phyloP scores from a whole-genome alignment of 2,113 vertebrate genomes.

The Perognathus longimembris region DNA sequence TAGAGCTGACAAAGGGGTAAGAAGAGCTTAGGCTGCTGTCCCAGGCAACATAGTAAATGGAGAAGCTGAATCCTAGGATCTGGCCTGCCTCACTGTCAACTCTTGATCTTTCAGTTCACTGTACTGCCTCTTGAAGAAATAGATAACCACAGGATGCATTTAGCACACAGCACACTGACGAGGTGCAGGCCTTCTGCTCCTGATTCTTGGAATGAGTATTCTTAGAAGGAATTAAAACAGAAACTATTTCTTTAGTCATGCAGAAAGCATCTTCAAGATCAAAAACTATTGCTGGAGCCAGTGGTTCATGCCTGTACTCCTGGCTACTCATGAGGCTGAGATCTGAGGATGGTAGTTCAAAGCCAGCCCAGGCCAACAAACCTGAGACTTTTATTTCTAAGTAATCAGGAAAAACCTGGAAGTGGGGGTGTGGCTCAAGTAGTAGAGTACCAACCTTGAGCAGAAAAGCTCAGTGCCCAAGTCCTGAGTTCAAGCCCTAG shows the following conservation, averaged over 20 bases:
- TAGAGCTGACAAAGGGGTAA: neutral
- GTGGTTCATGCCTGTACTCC: too few relatives aligned
- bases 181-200: neutral
- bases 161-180: neutral
- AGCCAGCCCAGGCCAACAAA: too few relatives aligned
- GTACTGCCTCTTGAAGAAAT: neutral
- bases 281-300: neutral
- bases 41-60: neutral
- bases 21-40: neutral
- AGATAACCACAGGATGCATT: neutral
- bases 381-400: too few relatives aligned
- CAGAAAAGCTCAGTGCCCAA: too few relatives aligned
- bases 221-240: neutral
- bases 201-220: neutral
- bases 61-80: neutral
- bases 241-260: neutral
- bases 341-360: too few relatives aligned
- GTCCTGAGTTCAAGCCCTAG: too few relatives aligned
- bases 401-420: too few relatives aligned
- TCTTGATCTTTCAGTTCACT: too few relatives aligned
- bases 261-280: neutral
- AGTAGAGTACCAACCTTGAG: too few relatives aligned
- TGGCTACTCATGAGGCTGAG: too few relatives aligned
- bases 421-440: too few relatives aligned
- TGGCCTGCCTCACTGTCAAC: neutral